Evolutionary conservation across 2,797 vertebrate species (phyloP).

Genomic region (Phoebastria nigripes): DNA sequence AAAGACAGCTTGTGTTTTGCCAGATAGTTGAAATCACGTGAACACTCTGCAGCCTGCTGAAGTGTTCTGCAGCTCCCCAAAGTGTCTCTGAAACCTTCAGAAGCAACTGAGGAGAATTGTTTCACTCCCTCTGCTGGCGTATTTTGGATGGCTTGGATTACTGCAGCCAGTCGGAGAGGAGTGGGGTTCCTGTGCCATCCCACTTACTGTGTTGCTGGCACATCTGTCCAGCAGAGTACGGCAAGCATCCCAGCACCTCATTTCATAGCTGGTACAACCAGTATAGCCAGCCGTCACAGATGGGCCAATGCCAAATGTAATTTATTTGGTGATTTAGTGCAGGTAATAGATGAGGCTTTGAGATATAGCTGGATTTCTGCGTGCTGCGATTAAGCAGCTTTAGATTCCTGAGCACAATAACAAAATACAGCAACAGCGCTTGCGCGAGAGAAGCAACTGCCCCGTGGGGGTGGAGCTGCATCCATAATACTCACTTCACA

Average conservation of each 20-base stretch:
- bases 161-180: neutral
- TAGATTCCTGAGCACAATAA: neutral
- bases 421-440: neutral
- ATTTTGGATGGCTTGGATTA: neutral
- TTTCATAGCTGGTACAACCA: neutral
- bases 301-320: neutral
- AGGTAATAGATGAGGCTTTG: neutral
- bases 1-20: neutral
- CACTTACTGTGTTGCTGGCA: neutral
- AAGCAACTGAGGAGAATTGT: neutral
- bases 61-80: neutral
- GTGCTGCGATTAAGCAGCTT: neutral
- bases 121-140: conserved; percentile 32
- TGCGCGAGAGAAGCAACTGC: neutral
- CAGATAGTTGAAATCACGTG: neutral
- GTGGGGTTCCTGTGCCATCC: neutral
- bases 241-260: accelerated
- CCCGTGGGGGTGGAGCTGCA: neutral
- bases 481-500: neutral
- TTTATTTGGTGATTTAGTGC: neutral
- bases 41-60: neutral
- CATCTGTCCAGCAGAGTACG: neutral
- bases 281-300: neutral
- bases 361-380: neutral
- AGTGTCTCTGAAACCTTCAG: neutral